These are phyloP conservation scores for Danionella dracula DNA, from an alignment of 2,797 vertebrate genomes.

Conservation along the genomic window DNA sequence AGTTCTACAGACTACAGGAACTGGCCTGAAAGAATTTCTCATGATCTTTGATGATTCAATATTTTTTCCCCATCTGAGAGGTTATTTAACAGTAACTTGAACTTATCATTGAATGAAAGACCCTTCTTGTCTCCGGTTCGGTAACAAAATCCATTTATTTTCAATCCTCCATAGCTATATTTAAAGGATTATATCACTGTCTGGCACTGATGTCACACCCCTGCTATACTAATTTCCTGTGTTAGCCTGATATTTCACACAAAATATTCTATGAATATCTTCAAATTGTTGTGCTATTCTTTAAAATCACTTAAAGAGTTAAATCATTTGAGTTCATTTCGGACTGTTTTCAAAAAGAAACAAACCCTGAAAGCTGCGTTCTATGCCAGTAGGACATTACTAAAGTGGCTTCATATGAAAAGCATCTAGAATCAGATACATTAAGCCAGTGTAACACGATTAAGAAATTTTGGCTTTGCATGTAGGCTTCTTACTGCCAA, in stretches of 20 bases:
- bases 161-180: background rate
- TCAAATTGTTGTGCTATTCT: too few species aligned
- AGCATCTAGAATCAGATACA: conserved; percentile 32
- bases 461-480: background rate
- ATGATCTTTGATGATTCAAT: too few species aligned
- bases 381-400: background rate
- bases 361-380: conserved; percentile 29
- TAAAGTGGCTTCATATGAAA: conserved; percentile 26
- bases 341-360: conserved; percentile 16
- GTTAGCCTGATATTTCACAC: too few species aligned
- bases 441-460: background rate
- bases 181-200: conserved; percentile 23
- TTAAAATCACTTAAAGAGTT: too few species aligned
- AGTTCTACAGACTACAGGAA: too few species aligned
- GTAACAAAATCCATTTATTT: conserved; percentile 20
- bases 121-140: too few species aligned
- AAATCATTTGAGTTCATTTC: background rate
- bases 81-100: too few species aligned
- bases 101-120: too few species aligned
- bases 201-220: background rate
- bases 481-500: background rate
- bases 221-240: too few species aligned
- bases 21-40: too few species aligned
- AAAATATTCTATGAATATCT: too few species aligned
- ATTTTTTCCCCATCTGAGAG: too few species aligned